Evolutionary conservation across 2,113 vertebrate genomes (phyloP).

Genomic region (Chloroceryle aenea): DNA sequence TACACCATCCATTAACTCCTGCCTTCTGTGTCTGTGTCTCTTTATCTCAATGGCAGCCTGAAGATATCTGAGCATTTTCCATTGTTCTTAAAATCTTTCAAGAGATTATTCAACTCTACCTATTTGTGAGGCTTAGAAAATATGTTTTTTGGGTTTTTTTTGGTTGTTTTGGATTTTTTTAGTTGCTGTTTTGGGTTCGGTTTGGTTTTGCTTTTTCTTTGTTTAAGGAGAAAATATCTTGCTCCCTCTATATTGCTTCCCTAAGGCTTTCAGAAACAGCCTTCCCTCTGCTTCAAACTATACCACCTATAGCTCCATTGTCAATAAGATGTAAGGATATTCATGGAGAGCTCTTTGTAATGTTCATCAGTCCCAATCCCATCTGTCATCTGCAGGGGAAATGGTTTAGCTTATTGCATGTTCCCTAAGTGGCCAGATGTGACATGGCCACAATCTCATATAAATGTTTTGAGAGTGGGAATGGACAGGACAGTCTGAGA

Average conservation of each 20-base stretch:
- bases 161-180: no score
- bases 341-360: not conserved
- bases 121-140: not conserved
- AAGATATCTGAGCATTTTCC: not conserved
- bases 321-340: not conserved
- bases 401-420: not conserved
- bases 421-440: conserved; percentile 20
- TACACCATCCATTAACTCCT: not conserved
- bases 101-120: not conserved
- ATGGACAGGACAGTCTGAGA: not conserved
- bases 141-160: fast-evolving
- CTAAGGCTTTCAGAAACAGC: not conserved
- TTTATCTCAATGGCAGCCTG: not conserved
- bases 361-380: not conserved
- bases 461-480: not conserved
- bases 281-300: not conserved
- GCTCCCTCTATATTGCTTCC: not conserved
- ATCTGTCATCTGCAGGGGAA: conserved; percentile 18
- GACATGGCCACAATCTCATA: not conserved
- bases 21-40: not conserved
- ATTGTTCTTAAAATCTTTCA: not conserved
- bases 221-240: not conserved
- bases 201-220: not conserved
- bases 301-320: not conserved
- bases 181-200: no score